A percentile compares a stretch with the other conserved stretches of the same genome.
These are phyloP conservation scores for Cryptocephalus moraei DNA, from an alignment of 2,888 invertebrate genomes.

Conservation along the genomic window DNA sequence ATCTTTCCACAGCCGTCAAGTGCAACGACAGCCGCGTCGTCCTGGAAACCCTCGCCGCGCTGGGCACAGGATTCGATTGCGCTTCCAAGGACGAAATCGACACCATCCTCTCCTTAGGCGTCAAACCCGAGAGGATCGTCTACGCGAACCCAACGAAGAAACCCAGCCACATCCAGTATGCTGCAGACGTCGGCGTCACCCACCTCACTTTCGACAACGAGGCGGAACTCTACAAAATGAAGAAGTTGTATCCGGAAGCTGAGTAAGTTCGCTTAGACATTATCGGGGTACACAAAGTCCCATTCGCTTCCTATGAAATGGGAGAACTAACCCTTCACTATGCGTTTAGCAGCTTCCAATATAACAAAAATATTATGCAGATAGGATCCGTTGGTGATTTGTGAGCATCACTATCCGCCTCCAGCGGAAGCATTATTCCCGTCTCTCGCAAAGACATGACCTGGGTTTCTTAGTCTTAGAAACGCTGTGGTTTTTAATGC, in stretches of 20 bases:
- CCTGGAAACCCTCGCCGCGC: slow-evolving; percentile 38
- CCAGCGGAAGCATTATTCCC: too few relatives aligned
- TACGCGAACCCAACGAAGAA: slow-evolving; percentile 51
- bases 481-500: too few relatives aligned
- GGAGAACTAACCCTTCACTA: too few relatives aligned
- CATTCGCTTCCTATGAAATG: too few relatives aligned
- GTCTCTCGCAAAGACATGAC: too few relatives aligned
- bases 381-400: too few relatives aligned
- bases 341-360: too few relatives aligned
- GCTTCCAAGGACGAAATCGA: slow-evolving; percentile 49
- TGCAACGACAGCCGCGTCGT: slow-evolving; percentile 47
- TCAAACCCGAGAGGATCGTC: slow-evolving; percentile 42
- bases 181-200: slow-evolving; percentile 39
- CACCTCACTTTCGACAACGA: slow-evolving; percentile 50
- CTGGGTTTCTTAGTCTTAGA: too few relatives aligned
- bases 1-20: slow-evolving; percentile 44
- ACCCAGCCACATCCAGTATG: slow-evolving; percentile 43
- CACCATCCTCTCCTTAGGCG: slow-evolving; percentile 41
- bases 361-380: too few relatives aligned
- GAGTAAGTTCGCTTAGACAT: too few relatives aligned
- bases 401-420: too few relatives aligned
- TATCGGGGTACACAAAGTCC: too few relatives aligned
- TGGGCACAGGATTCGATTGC: slow-evolving; percentile 53
- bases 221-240: slow-evolving; percentile 46
- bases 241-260: slow-evolving; percentile 41